Conservation (phyloP, 2,888 invertebrate genomes). For the Oscheius onirici region DNA sequence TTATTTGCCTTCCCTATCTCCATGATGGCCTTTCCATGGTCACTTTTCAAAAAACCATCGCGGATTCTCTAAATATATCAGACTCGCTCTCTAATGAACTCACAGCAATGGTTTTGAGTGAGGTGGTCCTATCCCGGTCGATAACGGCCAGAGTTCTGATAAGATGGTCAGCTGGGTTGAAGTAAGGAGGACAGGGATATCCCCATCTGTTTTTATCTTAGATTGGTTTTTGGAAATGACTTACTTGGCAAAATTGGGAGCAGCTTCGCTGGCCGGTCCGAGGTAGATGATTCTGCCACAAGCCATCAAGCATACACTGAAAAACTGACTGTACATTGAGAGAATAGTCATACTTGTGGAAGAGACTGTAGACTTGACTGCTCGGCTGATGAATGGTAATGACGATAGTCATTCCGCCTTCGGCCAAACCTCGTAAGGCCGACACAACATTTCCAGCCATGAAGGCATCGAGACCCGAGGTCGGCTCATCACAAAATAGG, state of each 20-base stretch:
- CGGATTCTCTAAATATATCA: constrained; percentile 57
- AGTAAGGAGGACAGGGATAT: constrained; percentile 69
- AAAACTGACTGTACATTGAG: neutral
- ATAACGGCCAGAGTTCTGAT: constrained; percentile 68
- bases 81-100: neutral
- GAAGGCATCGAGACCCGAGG: constrained; percentile 75
- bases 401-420: constrained; percentile 86
- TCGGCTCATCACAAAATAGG: constrained; percentile 76
- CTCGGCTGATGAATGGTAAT: constrained; percentile 94
- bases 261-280: constrained; percentile 84
- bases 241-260: constrained; percentile 79
- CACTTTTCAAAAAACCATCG: constrained; percentile 52
- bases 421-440: constrained; percentile 52
- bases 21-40: constrained; percentile 46
- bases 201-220: constrained; percentile 48
- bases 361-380: constrained; percentile 86
- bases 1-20: constrained; percentile 48
- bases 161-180: constrained; percentile 72
- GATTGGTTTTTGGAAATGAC: neutral
- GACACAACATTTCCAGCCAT: constrained; percentile 63
- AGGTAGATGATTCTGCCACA: constrained; percentile 86
- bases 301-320: constrained; percentile 80
- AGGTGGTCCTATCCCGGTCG: constrained; percentile 46
- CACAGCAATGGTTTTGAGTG: constrained; percentile 52
- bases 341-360: constrained; percentile 78